Percentiles rank a stretch among this genome's conserved stretches.
Evolutionary conservation across 2,113 vertebrate genomes (phyloP).

Genomic region (Psilopsiagon aymara): DNA sequence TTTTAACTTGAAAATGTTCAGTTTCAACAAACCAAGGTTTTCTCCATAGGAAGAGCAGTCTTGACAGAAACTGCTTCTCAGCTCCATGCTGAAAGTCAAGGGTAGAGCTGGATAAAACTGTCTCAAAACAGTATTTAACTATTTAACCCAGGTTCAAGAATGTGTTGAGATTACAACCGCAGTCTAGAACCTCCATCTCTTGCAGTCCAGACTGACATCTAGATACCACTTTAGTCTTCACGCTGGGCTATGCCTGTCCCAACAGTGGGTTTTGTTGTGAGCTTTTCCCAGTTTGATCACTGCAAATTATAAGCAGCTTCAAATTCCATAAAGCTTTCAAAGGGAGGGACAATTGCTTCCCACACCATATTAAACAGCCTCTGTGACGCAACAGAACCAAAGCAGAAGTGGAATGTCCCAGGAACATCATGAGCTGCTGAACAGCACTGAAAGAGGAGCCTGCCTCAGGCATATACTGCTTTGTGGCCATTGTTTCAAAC

Average conservation of each 20-base stretch:
- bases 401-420: background rate
- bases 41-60: background rate
- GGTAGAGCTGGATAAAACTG: background rate
- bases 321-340: background rate
- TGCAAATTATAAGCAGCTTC: background rate
- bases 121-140: background rate
- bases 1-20: background rate
- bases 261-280: background rate
- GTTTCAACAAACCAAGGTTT: background rate
- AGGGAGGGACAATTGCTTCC: background rate
- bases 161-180: background rate
- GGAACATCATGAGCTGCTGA: background rate
- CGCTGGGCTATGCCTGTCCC: background rate
- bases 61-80: background rate
- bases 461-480: background rate
- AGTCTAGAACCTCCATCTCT: background rate
- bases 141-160: background rate
- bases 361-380: background rate
- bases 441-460: background rate
- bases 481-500: background rate
- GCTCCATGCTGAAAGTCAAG: background rate
- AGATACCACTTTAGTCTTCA: background rate
- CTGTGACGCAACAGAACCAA: background rate
- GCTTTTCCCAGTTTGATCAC: background rate
- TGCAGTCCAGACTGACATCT: background rate